These are phyloP conservation scores for Phrynocephalus guinanensis DNA, from an alignment of 2,797 vertebrate species.

Conservation along the genomic window DNA sequence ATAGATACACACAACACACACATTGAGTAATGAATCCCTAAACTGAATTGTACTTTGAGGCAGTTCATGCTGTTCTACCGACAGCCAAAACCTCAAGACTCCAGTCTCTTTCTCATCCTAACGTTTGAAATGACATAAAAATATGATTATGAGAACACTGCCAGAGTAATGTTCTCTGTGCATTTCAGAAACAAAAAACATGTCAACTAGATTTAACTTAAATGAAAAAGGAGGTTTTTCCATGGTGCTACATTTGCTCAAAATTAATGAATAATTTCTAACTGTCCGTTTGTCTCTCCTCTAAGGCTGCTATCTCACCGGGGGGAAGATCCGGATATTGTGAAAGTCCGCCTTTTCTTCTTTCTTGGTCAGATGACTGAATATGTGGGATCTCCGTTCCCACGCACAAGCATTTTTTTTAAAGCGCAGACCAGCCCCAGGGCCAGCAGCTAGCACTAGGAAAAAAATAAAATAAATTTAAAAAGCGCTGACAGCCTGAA, in stretches of 20 bases:
- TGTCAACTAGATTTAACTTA: not conserved
- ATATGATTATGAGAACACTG: conserved; percentile 9
- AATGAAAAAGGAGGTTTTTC: not conserved
- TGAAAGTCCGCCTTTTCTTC: too few species aligned
- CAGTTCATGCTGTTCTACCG: not conserved
- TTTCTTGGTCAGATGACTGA: too few species aligned
- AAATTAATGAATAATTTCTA: not conserved
- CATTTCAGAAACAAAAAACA: conserved; percentile 32
- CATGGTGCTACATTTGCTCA: not conserved
- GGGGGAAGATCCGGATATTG: too few species aligned
- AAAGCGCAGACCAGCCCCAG: too few species aligned
- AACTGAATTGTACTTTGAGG: not conserved
- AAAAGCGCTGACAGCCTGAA: too few species aligned
- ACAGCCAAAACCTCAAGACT: not conserved
- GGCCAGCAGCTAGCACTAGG: too few species aligned
- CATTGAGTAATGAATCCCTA: not conserved
- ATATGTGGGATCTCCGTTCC: too few species aligned
- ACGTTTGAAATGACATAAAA: conserved; percentile 19
- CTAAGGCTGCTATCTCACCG: not conserved
- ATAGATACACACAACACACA: not conserved
- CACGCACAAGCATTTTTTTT: too few species aligned
- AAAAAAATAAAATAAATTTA: too few species aligned
- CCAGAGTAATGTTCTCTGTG: conserved; percentile 32
- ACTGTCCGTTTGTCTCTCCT: not conserved
- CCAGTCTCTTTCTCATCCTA: not conserved